phyloP scores from a whole-genome alignment of 2,797 vertebrate species.

The Lithobates pipiens region DNA sequence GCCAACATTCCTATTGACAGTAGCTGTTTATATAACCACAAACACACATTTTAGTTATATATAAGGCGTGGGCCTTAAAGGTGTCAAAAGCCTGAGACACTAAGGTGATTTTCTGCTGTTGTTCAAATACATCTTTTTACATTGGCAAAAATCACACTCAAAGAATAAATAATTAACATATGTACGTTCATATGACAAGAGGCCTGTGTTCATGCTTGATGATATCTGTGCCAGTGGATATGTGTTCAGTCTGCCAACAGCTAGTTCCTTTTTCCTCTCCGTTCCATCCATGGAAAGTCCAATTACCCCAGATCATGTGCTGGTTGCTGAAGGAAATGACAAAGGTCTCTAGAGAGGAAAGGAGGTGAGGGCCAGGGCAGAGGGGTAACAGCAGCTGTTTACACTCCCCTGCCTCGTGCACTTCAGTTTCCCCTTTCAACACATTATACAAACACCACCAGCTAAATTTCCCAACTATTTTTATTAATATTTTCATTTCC shows the following conservation, averaged over 20 bases:
- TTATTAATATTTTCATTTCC: constrained; percentile 9
- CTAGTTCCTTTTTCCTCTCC: constrained; percentile 25
- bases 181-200: neutral
- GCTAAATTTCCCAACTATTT: constrained; percentile 23
- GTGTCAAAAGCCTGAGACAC: too few species aligned
- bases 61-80: too few species aligned
- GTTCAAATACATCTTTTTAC: neutral
- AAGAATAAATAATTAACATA: neutral
- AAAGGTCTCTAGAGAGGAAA: constrained; percentile 40
- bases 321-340: constrained; percentile 54
- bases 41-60: too few species aligned
- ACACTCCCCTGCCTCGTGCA: constrained; percentile 5
- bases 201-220: neutral
- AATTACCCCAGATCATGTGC: constrained; percentile 55
- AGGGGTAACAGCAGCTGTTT: constrained; percentile 57
- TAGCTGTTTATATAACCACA: too few species aligned
- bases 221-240: constrained; percentile 21
- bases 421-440: constrained; percentile 43
- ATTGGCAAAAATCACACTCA: neutral
- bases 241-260: constrained; percentile 9
- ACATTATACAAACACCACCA: constrained; percentile 10
- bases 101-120: neutral
- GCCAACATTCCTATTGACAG: neutral
- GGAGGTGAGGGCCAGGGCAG: constrained; percentile 56
- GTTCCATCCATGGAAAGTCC: constrained; percentile 60